These are phyloP conservation scores for Sclerurus mexicanus DNA, from an alignment of 2,113 vertebrate species.

Conservation along the genomic window DNA sequence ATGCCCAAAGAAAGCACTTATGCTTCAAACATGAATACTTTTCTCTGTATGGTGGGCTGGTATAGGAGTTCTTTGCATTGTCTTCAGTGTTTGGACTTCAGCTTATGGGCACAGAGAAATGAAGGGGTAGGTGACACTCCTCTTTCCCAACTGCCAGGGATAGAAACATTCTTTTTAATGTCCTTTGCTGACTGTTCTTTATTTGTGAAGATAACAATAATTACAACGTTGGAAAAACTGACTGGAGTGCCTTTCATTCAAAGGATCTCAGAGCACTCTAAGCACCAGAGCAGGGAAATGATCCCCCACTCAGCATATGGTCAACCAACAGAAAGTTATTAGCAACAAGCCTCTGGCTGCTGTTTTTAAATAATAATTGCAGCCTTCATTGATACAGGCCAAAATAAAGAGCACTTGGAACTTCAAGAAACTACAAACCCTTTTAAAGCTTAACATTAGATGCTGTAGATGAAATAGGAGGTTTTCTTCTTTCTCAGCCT, in stretches of 20 bases:
- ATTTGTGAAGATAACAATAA: neutral
- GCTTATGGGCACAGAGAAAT: neutral
- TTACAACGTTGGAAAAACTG: neutral
- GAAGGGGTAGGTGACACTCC: neutral
- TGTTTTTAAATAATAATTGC: neutral
- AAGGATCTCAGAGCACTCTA: neutral
- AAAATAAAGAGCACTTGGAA: conserved; percentile 12
- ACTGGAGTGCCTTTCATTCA: neutral
- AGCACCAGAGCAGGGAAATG: neutral
- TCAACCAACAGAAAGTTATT: neutral
- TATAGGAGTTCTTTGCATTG: neutral
- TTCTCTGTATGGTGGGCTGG: neutral
- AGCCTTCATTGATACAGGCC: neutral
- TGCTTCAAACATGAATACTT: neutral
- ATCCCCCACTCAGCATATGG: neutral
- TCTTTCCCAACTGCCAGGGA: neutral
- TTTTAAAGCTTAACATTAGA: conserved; percentile 4
- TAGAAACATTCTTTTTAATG: neutral
- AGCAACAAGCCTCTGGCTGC: neutral
- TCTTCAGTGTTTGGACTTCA: neutral
- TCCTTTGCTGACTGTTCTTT: neutral
- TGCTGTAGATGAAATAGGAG: neutral
- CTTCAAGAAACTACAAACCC: neutral
- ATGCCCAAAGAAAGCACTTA: neutral
- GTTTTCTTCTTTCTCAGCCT: neutral